Percentiles rank a stretch among this genome's conserved stretches.
Evolutionary conservation across 2,888 invertebrate species (phyloP).

Genomic region (Acleris literana): DNA sequence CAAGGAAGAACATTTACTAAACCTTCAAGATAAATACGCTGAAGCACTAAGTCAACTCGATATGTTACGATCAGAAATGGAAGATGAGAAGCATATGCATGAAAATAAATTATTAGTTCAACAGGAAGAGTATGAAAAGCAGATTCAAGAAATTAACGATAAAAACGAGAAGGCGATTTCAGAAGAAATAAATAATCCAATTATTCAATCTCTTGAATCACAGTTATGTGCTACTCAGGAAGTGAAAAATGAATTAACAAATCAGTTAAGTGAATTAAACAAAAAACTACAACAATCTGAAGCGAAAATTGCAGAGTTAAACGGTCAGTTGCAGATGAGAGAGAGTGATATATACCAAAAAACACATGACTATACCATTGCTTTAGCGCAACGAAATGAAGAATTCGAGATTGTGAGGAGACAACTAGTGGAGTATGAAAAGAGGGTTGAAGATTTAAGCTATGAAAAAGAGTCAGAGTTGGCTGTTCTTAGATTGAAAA

Average conservation of each 20-base stretch:
- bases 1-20: constrained; percentile 70
- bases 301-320: constrained; percentile 56
- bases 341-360: constrained; percentile 74
- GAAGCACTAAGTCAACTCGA: constrained; percentile 71
- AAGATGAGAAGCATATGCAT: constrained; percentile 72
- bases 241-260: constrained; percentile 56
- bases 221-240: constrained; percentile 56
- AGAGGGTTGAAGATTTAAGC: constrained; percentile 73
- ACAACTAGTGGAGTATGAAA: constrained; percentile 70
- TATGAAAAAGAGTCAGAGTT: constrained; percentile 82
- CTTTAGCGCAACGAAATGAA: constrained; percentile 65
- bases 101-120: constrained; percentile 72
- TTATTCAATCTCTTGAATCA: constrained; percentile 52
- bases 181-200: constrained; percentile 49
- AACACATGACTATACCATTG: constrained; percentile 63
- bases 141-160: constrained; percentile 58
- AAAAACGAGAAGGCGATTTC: constrained; percentile 51
- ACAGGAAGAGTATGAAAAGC: constrained; percentile 75
- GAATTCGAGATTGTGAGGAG: constrained; percentile 73
- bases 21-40: constrained; percentile 70
- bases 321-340: constrained; percentile 61
- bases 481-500: constrained; percentile 78
- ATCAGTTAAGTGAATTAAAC: constrained; percentile 54
- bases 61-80: constrained; percentile 72
- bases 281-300: constrained; percentile 51